Evolutionary conservation across 2,888 invertebrate genomes (phyloP), one percentile per base, ranked within the genome.

Genomic region (Drosophila flavopinicola): DNA sequence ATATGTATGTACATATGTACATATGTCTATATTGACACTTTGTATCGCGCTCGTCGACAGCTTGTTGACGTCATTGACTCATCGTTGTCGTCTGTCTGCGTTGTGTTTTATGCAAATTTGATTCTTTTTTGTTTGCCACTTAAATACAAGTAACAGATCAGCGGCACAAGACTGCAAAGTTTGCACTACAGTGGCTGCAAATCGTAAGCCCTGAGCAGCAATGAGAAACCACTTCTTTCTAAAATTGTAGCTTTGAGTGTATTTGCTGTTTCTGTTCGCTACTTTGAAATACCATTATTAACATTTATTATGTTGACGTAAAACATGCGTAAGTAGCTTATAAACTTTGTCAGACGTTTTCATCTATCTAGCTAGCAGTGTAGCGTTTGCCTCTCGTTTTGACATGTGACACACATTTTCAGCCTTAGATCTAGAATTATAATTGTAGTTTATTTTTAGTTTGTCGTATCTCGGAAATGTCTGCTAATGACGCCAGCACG

Each of bases 21-120:
- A 17, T 47, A 27, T 51, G 35, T 38, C n/a, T 48, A 33, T 59
- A 75, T 75, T 72, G 72, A 37, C 54, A 65, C 30, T 66, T 47
- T 66, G 52, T 29, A 45, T 66, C 56, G 45, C 56, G 45, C 48
- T 54, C 29, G 30, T 58, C 70, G 49, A 30, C 70, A 63, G 48
- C 60, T 64, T 60, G 69, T 57, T 82, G 78, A 78, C 78, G 85
- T 78, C 78, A 78, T 85, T 82, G 66, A 54, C 53, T 49, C 30
- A 5, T 52, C 17, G 17, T 20, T 7, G 17, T 33, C 33, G 32
- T 66, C 32, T 35, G 57, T 57, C 69, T 74, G 44, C 38, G 53
- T 51, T 76, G 45, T 61, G 33, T 74, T 66, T 48, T 72, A 71
- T 75, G 71, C 71, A 71, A 71, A 71, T 71, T 51, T 27, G 27